Conservation (phyloP, 2,888 invertebrate genomes). For the Mechanitis mazaeus region DNA sequence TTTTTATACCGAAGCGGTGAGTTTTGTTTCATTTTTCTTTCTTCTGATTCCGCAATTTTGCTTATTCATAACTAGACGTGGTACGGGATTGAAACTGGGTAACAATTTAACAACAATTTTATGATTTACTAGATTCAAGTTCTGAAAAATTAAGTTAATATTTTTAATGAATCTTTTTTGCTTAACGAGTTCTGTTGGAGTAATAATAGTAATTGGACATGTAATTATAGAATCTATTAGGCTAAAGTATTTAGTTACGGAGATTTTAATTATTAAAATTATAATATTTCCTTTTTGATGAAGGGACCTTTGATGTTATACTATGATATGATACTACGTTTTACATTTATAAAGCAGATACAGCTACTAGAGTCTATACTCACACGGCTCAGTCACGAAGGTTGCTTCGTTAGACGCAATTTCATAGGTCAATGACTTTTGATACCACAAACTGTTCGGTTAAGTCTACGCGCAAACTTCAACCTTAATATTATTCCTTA, state of each 20-base stretch:
- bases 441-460: slow-evolving; percentile 3
- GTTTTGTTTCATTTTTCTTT: slow-evolving; percentile 23
- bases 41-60: slow-evolving; percentile 19
- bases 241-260: too few species aligned
- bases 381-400: not conserved
- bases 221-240: too few species aligned
- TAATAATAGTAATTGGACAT: too few species aligned
- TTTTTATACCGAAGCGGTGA: slow-evolving; percentile 21
- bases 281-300: too few species aligned
- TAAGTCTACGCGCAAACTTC: not conserved
- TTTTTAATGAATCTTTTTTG: too few species aligned
- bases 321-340: too few species aligned
- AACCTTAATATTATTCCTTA: too few species aligned
- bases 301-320: too few species aligned
- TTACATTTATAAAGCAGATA: too few species aligned
- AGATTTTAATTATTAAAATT: too few species aligned
- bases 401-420: slow-evolving; percentile 2
- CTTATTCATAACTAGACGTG: slow-evolving; percentile 18
- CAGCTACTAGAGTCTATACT: too few species aligned
- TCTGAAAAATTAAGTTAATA: not conserved
- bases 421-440: slow-evolving; percentile 2
- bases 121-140: slow-evolving; percentile 8
- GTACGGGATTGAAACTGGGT: slow-evolving; percentile 16
- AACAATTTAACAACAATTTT: slow-evolving; percentile 20
- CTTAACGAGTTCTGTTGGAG: too few species aligned